A percentile compares a stretch with the other conserved stretches of the same genome.
phyloP scores from a whole-genome alignment of 2,113 vertebrate species.

The Ameiurus melas region DNA sequence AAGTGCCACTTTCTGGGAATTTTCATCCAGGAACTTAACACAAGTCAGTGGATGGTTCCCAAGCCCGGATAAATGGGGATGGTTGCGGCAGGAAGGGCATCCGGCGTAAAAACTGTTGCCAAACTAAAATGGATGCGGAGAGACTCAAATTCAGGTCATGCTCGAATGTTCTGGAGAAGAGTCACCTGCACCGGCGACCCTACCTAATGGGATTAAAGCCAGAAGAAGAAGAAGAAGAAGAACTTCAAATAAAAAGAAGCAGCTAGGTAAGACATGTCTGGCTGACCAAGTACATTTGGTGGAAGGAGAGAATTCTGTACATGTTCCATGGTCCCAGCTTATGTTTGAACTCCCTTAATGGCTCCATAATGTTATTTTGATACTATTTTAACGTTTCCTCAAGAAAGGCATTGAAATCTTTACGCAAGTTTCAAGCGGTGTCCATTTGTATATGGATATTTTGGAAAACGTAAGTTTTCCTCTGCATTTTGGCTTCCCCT shows the following conservation, averaged over 20 bases:
- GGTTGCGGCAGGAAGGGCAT: too few relatives aligned
- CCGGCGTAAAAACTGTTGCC: too few relatives aligned
- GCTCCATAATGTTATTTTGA: not conserved
- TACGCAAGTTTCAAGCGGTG: not conserved
- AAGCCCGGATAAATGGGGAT: too few relatives aligned
- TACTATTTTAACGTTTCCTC: not conserved
- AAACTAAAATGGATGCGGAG: too few relatives aligned
- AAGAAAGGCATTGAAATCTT: not conserved
- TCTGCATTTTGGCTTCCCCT: not conserved
- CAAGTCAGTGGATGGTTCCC: too few relatives aligned
- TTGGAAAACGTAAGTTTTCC: not conserved
- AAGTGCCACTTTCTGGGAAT: not conserved
- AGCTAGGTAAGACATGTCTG: not conserved
- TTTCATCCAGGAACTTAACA: not conserved
- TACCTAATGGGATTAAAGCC: too few relatives aligned
- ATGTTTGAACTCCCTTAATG: not conserved
- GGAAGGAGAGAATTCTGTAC: not conserved
- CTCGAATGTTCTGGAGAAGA: too few relatives aligned
- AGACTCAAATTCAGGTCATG: too few relatives aligned
- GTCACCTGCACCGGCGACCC: too few relatives aligned
- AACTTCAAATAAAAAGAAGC: not conserved
- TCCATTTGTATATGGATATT: not conserved
- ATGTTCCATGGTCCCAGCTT: not conserved
- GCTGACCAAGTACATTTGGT: not conserved
- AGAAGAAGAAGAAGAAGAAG: too few relatives aligned